A percentile compares a stretch with the other conserved stretches of the same genome.
These are phyloP conservation scores for Xestoiulus laeticollis DNA, from an alignment of 2,888 invertebrate species.

Conservation along the genomic window DNA sequence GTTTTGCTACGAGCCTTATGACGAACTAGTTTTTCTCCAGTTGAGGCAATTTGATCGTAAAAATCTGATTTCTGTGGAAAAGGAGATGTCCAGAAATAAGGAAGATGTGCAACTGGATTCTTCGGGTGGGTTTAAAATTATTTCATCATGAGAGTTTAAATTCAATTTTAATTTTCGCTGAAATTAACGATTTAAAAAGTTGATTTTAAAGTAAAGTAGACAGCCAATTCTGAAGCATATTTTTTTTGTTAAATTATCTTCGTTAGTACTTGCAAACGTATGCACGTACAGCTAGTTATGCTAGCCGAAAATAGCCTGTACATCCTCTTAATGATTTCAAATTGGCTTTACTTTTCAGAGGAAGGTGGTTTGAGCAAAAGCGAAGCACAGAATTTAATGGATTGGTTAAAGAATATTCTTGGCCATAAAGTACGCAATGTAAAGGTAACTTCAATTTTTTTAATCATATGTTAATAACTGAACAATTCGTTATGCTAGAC, in stretches of 20 bases:
- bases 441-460: constrained; percentile 65
- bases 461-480: too few relatives aligned
- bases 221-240: too few relatives aligned
- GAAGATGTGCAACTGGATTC: constrained; percentile 58
- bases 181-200: too few relatives aligned
- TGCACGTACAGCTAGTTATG: too few relatives aligned
- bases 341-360: constrained; percentile 64
- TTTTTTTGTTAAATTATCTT: too few relatives aligned
- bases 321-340: too few relatives aligned
- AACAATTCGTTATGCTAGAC: too few relatives aligned
- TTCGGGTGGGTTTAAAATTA: not conserved
- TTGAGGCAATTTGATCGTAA: constrained; percentile 80
- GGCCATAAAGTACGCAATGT: constrained; percentile 83
- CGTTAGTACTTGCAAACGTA: too few relatives aligned
- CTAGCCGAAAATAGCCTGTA: too few relatives aligned
- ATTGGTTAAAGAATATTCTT: constrained; percentile 80
- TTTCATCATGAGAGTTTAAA: not conserved
- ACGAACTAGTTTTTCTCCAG: constrained; percentile 93
- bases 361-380: constrained; percentile 76
- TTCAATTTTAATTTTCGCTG: too few relatives aligned
- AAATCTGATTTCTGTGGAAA: constrained; percentile 88
- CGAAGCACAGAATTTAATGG: constrained; percentile 80
- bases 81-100: constrained; percentile 84
- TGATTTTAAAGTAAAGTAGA: too few relatives aligned
- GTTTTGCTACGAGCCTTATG: constrained; percentile 97